phyloP scores from a whole-genome alignment of 2,113 vertebrate genomes.

The Neotragus pygmaeus region DNA sequence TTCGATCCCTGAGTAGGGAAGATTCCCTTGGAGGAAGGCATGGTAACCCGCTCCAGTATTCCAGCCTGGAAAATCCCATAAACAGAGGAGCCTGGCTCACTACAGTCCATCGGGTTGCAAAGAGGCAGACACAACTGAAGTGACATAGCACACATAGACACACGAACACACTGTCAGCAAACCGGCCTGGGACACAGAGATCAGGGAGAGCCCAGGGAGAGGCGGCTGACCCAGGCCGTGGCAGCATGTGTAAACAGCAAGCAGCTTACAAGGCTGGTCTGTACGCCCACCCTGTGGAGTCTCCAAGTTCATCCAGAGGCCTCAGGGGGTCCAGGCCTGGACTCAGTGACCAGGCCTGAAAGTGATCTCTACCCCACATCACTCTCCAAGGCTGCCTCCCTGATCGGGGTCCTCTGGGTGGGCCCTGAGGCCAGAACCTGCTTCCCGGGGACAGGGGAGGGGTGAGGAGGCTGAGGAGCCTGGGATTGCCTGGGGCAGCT shows the following conservation, averaged over 20 bases:
- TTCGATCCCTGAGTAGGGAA: not conserved
- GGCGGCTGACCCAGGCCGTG: fast-evolving
- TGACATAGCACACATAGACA: too few species aligned
- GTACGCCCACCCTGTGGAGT: fast-evolving
- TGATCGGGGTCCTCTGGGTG: too few species aligned
- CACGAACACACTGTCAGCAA: not conserved
- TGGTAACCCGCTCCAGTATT: not conserved
- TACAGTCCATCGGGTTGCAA: not conserved
- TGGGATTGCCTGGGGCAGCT: fast-evolving
- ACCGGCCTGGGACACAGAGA: not conserved
- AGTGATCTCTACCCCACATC: too few species aligned
- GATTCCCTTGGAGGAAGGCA: not conserved
- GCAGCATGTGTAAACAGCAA: not conserved
- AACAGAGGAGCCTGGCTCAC: not conserved
- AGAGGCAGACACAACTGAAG: not conserved
- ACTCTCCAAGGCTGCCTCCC: not conserved
- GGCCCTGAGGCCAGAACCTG: not conserved
- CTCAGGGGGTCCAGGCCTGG: not conserved
- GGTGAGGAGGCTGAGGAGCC: not conserved
- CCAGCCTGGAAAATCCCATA: not conserved
- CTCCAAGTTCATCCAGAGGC: not conserved
- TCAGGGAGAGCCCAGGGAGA: not conserved
- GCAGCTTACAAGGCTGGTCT: not conserved
- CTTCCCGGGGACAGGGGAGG: too few species aligned
- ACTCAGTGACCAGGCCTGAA: too few species aligned